Conservation (phyloP, 1,140 invertebrate species). For the Neuroterus valhalla region DNA sequence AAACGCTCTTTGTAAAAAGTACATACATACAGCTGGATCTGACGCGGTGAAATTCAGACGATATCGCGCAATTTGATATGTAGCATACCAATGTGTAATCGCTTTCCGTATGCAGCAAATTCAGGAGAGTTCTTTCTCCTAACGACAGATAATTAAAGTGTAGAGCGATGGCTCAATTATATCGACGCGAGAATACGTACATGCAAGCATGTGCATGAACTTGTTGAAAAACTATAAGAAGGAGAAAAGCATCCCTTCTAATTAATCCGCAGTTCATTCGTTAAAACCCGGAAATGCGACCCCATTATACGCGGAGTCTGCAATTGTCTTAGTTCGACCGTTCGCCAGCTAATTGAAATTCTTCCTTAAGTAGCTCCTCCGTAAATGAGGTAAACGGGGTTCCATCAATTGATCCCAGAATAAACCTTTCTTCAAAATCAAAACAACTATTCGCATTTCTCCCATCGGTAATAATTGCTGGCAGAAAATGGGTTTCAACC, state of each 20-base stretch:
- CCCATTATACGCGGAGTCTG: conserved; percentile 42
- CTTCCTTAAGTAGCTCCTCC: conserved; percentile 43
- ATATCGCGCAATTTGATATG: conserved; percentile 7
- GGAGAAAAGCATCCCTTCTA: conserved; percentile 49
- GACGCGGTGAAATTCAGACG: conserved; percentile 12
- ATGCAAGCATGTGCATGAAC: conserved; percentile 43
- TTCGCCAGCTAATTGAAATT: conserved; percentile 52
- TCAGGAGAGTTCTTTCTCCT: conserved; percentile 11
- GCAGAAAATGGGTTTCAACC: too few relatives aligned
- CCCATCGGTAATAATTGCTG: too few relatives aligned
- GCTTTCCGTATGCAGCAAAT: conserved; percentile 16
- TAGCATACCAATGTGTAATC: conserved; percentile 2
- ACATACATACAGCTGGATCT: background rate
- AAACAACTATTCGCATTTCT: background rate
- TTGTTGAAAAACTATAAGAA: conserved; percentile 44
- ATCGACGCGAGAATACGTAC: conserved; percentile 40
- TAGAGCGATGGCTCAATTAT: conserved; percentile 57
- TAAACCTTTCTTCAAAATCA: conserved; percentile 8
- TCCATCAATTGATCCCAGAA: background rate
- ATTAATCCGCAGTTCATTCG: conserved; percentile 54
- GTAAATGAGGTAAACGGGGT: conserved; percentile 31
- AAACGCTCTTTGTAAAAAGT: background rate
- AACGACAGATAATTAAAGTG: conserved; percentile 45
- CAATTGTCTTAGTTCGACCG: conserved; percentile 47
- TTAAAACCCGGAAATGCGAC: conserved; percentile 52